Evolutionary conservation across 92 coral and sea anemone species (phyloP), one percentile per base, ranked within the genome.

Genomic region (Blastomussa wellsi): DNA sequence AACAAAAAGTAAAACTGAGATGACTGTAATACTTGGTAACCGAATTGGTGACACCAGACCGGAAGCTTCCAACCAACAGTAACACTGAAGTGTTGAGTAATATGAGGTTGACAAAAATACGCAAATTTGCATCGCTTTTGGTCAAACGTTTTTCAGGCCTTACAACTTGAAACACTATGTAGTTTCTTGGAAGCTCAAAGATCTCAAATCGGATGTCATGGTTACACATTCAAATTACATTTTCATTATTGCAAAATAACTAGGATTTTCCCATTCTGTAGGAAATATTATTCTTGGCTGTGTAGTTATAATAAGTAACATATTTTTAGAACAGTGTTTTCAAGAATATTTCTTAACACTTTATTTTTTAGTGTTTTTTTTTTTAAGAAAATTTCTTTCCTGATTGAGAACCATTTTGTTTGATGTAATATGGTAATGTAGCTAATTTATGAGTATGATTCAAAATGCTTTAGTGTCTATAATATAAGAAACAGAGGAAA

Each of bases 381-480:
- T n/a, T 62, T 24, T 62, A 4, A 62, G 8, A 24, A 6, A 8
- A 26, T 5, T 57, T 57, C 65, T 22, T 5, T 57, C 10, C 17
- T 62, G 35, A 60, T 60, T 26, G 22, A 51, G 3, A 60, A 0
- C 31, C 11, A 26, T 28, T 62, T 28, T 62, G 17, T 62, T 26
- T 1, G 26, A 22, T 20, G 14, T 5, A 3, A 33, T 33, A 48
- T 22, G 10, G 75, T 2, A 5, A 37, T 17, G 20, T 14, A 70
- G 13, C 37, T 70, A 17, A 70, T 70, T 70, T 70, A 70, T 70
- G 75, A 70, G 47, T 70, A 28, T n/a, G n/a, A n/a, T n/a, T n/a
- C 35, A 62, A 29, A 70, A 38, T 6, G 22, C 17, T 31, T 69
- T 70, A 36, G 41, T 70, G 74, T 28, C 35, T 35, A 14, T 70